These are phyloP conservation scores for Platyrinchus mystaceus DNA, from an alignment of 2,797 vertebrate species.

Conservation along the genomic window DNA sequence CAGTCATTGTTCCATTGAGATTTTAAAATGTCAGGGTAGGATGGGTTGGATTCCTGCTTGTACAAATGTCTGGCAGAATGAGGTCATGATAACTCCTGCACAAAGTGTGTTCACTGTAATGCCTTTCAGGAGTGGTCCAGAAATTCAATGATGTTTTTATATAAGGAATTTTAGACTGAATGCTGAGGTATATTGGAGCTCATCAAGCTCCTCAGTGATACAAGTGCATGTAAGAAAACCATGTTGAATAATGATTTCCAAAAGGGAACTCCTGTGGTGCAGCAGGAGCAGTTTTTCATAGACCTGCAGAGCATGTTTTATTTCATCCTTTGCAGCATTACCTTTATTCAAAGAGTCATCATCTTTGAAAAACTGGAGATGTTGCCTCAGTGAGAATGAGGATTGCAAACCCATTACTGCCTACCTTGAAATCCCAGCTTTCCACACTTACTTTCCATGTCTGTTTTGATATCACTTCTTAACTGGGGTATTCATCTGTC, in stretches of 20 bases:
- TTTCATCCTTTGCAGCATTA: not conserved
- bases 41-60: not conserved
- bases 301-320: not conserved
- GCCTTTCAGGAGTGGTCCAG: not conserved
- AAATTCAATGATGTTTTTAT: not conserved
- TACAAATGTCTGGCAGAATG: not conserved
- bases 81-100: not conserved
- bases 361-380: not conserved
- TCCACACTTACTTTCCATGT: not conserved
- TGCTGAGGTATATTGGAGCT: not conserved
- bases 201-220: not conserved
- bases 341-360: not conserved
- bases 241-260: not conserved
- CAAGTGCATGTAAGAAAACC: accelerated
- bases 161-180: not conserved
- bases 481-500: not conserved
- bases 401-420: not conserved
- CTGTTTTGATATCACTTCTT: not conserved
- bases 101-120: not conserved
- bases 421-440: not conserved
- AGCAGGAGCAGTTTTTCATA: not conserved
- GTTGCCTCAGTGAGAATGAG: not conserved
- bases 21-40: not conserved
- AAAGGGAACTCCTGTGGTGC: not conserved
- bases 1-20: not conserved